Base-by-base conservation (phyloP, 2,797 vertebrate genomes). In the Gymnopithys bicolor region DNA sequence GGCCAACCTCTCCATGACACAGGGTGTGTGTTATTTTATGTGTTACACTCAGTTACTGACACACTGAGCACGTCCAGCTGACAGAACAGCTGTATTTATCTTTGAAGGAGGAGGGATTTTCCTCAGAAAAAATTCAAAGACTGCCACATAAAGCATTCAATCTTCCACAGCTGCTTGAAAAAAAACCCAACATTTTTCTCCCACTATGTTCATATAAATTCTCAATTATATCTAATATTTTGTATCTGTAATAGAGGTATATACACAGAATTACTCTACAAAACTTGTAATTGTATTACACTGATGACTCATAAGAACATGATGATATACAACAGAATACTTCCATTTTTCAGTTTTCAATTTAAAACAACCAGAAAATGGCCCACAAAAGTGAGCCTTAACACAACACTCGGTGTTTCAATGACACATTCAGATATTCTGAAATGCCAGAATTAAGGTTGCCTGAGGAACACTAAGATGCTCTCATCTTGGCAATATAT, bases 261-360 rank as follows among this genome's bases (percentile, higher is more conserved):
- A 68, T 45, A 71, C 30, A 46, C 19, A 80, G 6, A 95, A 89
- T 77, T 87, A 85, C 49, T 67, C 71, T 63, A 77, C 60, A 85
- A 58, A 64, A 71, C 41, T 70, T 89, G 60, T 85, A 90, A 90
- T 90, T 91, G 84, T 86, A 70, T 95, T 90, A 91, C 94, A 91
- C 88, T 73, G 84, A 92, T 93, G 87, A 94, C 76, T 91, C 87
- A 39, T 93, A 91, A 83, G 76, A 95, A 87, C 33, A 46, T 24
- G 63, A 86, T 91, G 82, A 87, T 85, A 91, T 55, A 89, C 75
- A 92, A 69, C 43, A 87, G 52, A 85, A n/a, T 28, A 79, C 66
- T 75, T 74, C 60, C 1, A 94, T 93, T 94, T 85, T 93, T 89
- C 87, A 94, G 63, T 93, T 94, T 94, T 94, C 74, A 89, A 93